A percentile compares a stretch with the other conserved stretches of the same genome.
phyloP scores from a whole-genome alignment of 2,113 vertebrate species.

The Ptychochromis oligacanthus region DNA sequence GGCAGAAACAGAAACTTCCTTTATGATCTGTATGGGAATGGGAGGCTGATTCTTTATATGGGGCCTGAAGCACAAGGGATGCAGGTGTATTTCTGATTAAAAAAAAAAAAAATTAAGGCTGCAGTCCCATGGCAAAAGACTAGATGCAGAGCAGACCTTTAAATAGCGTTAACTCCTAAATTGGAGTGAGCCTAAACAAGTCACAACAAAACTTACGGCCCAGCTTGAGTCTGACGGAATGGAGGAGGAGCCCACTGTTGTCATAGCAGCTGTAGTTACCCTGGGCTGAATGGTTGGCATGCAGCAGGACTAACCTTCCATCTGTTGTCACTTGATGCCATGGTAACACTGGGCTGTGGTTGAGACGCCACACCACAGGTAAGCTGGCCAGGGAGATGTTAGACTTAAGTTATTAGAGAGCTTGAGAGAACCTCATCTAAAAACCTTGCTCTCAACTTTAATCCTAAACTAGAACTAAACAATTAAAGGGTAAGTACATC shows the following conservation, averaged over 20 bases:
- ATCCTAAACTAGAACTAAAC: neutral
- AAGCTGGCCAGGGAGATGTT: conserved; percentile 57
- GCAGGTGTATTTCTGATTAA: neutral
- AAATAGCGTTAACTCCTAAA: neutral
- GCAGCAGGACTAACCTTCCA: conserved; percentile 72
- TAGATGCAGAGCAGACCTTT: neutral
- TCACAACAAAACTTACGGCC: conserved; percentile 76
- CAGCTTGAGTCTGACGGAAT: conserved; percentile 70
- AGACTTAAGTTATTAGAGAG: conserved; percentile 22
- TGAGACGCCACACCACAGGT: conserved; percentile 76
- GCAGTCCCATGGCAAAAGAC: neutral
- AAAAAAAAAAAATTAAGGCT: neutral
- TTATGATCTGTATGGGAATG: neutral
- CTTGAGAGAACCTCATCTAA: neutral
- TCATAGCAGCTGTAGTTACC: conserved; percentile 84
- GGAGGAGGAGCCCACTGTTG: conserved; percentile 65
- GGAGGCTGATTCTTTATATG: neutral
- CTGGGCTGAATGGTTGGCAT: conserved; percentile 68
- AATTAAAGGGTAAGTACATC: neutral
- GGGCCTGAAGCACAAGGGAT: neutral
- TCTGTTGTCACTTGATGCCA: conserved; percentile 63
- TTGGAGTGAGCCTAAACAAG: conserved; percentile 1
- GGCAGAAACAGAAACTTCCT: neutral
- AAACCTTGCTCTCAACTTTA: neutral
- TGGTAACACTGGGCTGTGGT: conserved; percentile 62